A percentile compares a stretch with the other conserved stretches of the same genome.
Conservation (phyloP, 2,888 invertebrate genomes). For the Glomeris marginata region DNA sequence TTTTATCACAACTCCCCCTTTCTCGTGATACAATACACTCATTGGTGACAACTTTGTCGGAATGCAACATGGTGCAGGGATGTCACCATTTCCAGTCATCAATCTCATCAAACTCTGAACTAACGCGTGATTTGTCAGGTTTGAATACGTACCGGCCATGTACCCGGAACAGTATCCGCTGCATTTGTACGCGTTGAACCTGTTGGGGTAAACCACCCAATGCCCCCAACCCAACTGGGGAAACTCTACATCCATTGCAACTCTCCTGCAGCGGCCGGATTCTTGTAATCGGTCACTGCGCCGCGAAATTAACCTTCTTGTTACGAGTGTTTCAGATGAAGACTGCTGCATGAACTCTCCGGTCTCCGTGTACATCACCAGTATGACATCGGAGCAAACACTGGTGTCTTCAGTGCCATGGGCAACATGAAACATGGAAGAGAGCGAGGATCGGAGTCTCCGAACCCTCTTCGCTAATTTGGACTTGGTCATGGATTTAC, state of each 20-base stretch:
- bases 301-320: no score
- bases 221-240: conserved; percentile 5
- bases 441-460: background rate
- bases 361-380: conserved; percentile 11
- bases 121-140: conserved; percentile 10
- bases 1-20: conserved; percentile 6
- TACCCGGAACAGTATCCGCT: conserved; percentile 1
- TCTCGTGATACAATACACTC: conserved; percentile 8
- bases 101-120: conserved; percentile 6
- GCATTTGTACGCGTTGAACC: conserved; percentile 10
- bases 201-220: conserved; percentile 9
- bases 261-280: conserved; percentile 4
- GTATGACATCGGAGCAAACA: conserved; percentile 5
- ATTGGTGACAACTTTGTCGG: conserved; percentile 9
- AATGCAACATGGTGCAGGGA: conserved; percentile 8
- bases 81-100: background rate
- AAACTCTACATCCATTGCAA: conserved; percentile 4
- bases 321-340: no score
- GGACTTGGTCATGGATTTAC: background rate
- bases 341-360: background rate
- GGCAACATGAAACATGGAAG: no score
- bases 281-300: background rate
- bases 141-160: background rate
- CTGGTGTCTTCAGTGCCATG: background rate
- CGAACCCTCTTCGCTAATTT: background rate